These are phyloP conservation scores for Nycticebus coucang DNA, from an alignment of 2,113 vertebrate species.

Conservation along the genomic window DNA sequence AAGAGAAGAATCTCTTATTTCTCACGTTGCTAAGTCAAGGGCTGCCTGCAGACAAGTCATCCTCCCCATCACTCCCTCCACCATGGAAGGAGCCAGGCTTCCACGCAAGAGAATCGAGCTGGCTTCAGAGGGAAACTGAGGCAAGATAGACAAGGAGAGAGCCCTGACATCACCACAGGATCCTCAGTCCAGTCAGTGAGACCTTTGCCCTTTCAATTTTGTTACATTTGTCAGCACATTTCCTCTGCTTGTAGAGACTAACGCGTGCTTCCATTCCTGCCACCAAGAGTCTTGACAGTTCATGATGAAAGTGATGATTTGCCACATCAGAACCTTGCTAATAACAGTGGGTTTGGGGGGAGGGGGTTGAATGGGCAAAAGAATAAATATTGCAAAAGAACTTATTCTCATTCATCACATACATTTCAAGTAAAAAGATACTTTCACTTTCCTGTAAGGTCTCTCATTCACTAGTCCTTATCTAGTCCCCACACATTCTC, in stretches of 20 bases:
- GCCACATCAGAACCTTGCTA: neutral
- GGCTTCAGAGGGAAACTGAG: neutral
- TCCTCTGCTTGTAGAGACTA: neutral
- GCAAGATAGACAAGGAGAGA: neutral
- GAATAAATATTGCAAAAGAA: constrained; percentile 49
- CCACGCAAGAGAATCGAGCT: neutral
- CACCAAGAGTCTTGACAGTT: neutral
- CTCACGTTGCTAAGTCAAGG: constrained; percentile 9
- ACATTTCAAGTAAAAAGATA: constrained; percentile 16
- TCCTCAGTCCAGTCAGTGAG: neutral
- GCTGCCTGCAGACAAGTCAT: neutral
- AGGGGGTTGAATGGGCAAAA: neutral
- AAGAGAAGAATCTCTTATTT: constrained; percentile 21
- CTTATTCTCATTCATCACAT: neutral
- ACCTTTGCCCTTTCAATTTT: neutral
- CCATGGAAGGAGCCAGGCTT: neutral
- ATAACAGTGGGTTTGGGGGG: neutral
- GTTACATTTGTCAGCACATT: neutral
- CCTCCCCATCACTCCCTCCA: neutral
- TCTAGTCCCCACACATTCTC: neutral
- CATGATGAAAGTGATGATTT: neutral
- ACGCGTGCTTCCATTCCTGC: neutral
- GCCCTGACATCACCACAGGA: too few species aligned
- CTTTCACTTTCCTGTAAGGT: neutral
- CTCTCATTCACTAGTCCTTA: neutral